A percentile compares a stretch with the other conserved stretches of the same genome.
These are phyloP conservation scores for Gonioctena quinquepunctata DNA, from an alignment of 1,140 invertebrate genomes.

Conservation along the genomic window DNA sequence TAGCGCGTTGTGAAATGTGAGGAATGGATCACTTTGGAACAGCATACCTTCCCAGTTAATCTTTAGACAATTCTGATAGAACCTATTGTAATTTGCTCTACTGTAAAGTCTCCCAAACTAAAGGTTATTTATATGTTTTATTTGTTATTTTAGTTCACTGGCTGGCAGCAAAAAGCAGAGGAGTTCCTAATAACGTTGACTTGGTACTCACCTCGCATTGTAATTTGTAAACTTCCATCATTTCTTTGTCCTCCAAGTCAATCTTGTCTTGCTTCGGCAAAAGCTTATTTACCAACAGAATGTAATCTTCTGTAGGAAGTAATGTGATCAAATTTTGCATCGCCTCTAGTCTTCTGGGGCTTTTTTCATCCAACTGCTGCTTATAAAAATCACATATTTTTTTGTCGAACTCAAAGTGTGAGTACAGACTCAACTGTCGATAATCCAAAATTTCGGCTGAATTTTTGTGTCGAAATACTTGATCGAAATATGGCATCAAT, in stretches of 20 bases:
- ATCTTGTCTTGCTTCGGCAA: constrained; percentile 15
- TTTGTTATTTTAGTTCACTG: too few relatives aligned
- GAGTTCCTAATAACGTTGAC: too few relatives aligned
- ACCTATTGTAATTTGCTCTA: too few relatives aligned
- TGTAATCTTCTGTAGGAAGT: constrained; percentile 12
- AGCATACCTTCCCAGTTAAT: too few relatives aligned
- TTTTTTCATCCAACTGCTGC: background rate
- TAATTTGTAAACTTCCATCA: constrained; percentile 14
- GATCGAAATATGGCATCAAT: background rate
- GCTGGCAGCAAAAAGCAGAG: too few relatives aligned
- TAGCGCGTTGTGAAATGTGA: too few relatives aligned
- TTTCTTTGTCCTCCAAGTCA: constrained; percentile 13
- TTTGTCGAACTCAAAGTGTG: constrained; percentile 21
- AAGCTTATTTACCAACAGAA: background rate
- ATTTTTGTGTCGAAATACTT: background rate
- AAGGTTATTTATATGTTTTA: too few relatives aligned
- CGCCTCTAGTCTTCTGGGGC: background rate
- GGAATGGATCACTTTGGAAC: too few relatives aligned
- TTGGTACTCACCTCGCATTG: constrained; percentile 18
- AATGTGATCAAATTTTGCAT: background rate
- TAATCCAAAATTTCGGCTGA: background rate
- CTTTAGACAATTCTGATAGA: too few relatives aligned
- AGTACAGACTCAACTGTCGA: constrained; percentile 13
- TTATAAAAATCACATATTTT: background rate
- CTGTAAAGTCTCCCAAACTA: too few relatives aligned